Conservation (phyloP, 53 echinoderm and acorn worm genomes). For the Holothuria leucospilota region DNA sequence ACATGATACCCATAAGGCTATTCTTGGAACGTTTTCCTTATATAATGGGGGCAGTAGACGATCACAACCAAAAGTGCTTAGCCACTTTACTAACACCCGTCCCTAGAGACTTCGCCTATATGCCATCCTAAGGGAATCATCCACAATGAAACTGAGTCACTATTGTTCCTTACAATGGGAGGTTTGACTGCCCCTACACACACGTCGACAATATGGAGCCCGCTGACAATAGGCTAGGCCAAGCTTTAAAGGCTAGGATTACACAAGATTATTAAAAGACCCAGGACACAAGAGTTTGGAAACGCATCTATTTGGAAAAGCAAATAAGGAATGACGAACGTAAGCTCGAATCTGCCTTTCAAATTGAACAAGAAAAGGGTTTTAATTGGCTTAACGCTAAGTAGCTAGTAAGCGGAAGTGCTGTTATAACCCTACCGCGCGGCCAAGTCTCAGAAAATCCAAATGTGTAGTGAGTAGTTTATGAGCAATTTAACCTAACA, state of each 20-base stretch:
- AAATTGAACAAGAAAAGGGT: constrained; percentile 20
- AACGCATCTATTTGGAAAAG: background rate
- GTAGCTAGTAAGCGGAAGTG: background rate
- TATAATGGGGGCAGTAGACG: too few relatives aligned
- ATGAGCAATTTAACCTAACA: too few relatives aligned
- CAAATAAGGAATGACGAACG: background rate
- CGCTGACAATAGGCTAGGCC: background rate
- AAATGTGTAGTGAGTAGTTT: too few relatives aligned
- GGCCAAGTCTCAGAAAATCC: too few relatives aligned
- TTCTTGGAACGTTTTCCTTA: constrained; percentile 1
- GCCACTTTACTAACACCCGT: background rate
- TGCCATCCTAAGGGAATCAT: background rate
- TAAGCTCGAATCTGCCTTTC: too few relatives aligned
- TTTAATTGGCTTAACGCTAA: constrained; percentile 35
- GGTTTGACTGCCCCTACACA: background rate
- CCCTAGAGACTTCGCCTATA: constrained; percentile 2
- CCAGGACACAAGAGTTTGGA: background rate
- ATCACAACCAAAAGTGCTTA: background rate
- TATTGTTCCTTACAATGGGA: background rate
- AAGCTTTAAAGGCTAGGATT: constrained; percentile 11
- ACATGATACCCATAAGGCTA: constrained; percentile 13
- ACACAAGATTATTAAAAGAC: background rate
- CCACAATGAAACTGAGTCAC: background rate
- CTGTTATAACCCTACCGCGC: too few relatives aligned
- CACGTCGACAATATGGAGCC: constrained; percentile 11